These are phyloP conservation scores for Carlito syrichta DNA, from an alignment of 2,113 vertebrate genomes.

Conservation along the genomic window DNA sequence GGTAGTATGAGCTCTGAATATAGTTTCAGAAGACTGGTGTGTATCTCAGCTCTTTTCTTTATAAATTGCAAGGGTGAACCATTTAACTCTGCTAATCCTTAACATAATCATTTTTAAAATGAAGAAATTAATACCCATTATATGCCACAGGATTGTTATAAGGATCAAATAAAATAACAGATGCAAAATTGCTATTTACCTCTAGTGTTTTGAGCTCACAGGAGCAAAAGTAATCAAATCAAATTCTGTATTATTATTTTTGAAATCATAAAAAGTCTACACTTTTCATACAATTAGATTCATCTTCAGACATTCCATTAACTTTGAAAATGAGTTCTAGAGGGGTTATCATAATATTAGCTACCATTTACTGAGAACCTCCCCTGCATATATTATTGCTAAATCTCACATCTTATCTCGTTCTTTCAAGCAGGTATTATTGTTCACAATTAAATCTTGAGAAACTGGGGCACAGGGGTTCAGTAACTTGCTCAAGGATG, in stretches of 20 bases:
- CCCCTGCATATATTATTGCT: neutral
- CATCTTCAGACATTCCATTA: neutral
- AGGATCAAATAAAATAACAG: neutral
- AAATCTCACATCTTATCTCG: neutral
- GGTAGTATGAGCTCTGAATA: neutral
- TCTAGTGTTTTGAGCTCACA: neutral
- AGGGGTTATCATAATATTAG: neutral
- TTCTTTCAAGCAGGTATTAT: neutral
- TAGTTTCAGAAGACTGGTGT: neutral
- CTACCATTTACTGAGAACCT: neutral
- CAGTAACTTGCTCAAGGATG: neutral
- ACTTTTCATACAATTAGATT: neutral
- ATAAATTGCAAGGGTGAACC: neutral
- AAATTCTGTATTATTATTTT: neutral
- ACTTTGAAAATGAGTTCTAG: constrained; percentile 32
- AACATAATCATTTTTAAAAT: neutral
- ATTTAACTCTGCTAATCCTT: neutral
- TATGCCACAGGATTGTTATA: neutral
- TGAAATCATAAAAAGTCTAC: neutral
- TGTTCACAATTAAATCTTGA: neutral
- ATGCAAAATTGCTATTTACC: neutral
- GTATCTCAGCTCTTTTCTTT: neutral
- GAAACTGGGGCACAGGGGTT: neutral
- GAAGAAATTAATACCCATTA: neutral
- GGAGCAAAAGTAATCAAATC: neutral